Conservation (phyloP, 2,888 invertebrate species). For the Cheilosia vernalis region DNA sequence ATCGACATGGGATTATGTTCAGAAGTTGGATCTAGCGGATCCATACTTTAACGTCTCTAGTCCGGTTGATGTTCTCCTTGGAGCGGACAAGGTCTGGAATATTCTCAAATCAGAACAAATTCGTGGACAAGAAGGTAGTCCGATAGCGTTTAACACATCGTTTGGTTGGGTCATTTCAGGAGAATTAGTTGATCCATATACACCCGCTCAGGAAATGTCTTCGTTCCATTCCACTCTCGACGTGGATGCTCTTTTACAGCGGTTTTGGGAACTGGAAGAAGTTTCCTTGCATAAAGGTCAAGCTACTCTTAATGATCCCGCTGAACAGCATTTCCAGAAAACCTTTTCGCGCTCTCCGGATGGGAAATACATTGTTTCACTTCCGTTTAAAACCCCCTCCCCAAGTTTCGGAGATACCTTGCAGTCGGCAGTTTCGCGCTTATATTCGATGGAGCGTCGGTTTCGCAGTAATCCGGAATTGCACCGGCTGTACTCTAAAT, state of each 20-base stretch:
- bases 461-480: constrained; percentile 23
- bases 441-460: constrained; percentile 26
- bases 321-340: constrained; percentile 35
- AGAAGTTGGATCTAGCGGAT: constrained; percentile 55
- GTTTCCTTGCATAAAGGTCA: constrained; percentile 37
- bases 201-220: neutral
- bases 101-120: no score
- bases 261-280: constrained; percentile 60
- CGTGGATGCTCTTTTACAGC: constrained; percentile 42
- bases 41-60: constrained; percentile 53
- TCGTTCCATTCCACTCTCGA: constrained; percentile 28
- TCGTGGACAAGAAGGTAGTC: neutral
- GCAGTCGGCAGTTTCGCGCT: constrained; percentile 13
- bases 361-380: constrained; percentile 46
- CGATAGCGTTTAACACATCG: neutral
- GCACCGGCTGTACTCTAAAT: constrained; percentile 1
- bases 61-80: no score
- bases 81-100: no score
- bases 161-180: constrained; percentile 56
- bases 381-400: constrained; percentile 36
- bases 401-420: constrained; percentile 31
- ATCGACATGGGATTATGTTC: constrained; percentile 35
- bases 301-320: constrained; percentile 36
- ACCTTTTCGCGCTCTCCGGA: constrained; percentile 15
- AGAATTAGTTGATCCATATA: constrained; percentile 14